phyloP scores from a whole-genome alignment of 2,113 vertebrate genomes.

The Prunella himalayana region DNA sequence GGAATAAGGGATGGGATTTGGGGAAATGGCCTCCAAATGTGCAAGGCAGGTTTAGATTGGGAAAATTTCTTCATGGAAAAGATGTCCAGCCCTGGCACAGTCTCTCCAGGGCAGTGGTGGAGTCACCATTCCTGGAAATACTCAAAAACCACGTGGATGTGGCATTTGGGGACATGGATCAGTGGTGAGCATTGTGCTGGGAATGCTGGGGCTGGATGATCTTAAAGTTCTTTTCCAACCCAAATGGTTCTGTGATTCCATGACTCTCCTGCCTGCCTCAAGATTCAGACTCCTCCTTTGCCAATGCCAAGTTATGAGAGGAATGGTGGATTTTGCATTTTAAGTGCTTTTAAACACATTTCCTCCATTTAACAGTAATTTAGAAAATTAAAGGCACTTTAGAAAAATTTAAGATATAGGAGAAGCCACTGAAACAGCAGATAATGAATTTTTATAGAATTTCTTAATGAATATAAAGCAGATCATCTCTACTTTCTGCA shows the following conservation, averaged over 20 bases:
- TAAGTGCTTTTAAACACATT: neutral
- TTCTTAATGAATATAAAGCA: neutral
- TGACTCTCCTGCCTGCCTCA: neutral
- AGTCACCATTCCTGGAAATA: neutral
- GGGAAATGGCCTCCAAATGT: neutral
- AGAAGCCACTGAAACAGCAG: neutral
- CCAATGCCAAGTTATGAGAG: fast-evolving
- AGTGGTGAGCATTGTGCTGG: neutral
- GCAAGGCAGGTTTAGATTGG: neutral
- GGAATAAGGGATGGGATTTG: neutral
- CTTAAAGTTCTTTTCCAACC: neutral
- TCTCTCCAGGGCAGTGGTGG: neutral
- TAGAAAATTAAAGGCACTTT: neutral
- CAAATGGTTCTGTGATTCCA: neutral
- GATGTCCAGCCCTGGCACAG: neutral
- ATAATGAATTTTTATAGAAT: neutral
- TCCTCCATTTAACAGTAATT: neutral
- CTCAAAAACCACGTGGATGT: neutral
- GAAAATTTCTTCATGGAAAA: neutral
- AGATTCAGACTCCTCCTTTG: neutral
- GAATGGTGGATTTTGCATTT: neutral
- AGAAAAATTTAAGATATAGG: neutral
- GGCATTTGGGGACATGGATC: fast-evolving
- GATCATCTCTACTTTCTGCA: neutral
- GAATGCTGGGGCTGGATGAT: neutral